Evolutionary conservation across 2,797 vertebrate genomes (phyloP).

Genomic region (Paramormyrops hopkinsi): DNA sequence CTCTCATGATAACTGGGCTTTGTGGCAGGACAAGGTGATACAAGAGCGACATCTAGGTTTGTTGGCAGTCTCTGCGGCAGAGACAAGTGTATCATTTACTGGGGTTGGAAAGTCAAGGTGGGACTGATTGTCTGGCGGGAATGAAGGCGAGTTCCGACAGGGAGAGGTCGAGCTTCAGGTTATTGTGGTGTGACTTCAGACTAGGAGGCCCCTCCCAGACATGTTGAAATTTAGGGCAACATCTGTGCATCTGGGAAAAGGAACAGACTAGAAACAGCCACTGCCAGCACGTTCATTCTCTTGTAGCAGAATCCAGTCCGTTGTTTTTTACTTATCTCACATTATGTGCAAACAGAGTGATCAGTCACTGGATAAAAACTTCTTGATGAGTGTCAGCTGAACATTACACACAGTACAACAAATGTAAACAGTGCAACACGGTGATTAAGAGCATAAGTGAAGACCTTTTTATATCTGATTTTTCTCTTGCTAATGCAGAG

Average conservation of each 20-base stretch:
- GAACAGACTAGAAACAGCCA: neutral
- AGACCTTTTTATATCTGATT: neutral
- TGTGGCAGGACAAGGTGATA: neutral
- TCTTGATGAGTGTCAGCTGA: neutral
- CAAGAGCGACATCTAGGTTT: constrained; percentile 7
- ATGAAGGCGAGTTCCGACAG: neutral
- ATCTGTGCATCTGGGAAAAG: neutral
- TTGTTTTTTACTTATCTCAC: neutral
- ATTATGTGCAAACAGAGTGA: neutral
- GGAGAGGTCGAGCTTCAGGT: constrained; percentile 7
- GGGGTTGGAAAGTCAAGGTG: neutral
- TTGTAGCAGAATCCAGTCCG: neutral
- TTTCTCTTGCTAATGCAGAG: neutral
- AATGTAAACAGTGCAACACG: neutral
- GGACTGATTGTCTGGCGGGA: neutral
- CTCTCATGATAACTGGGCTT: neutral
- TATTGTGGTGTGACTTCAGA: neutral
- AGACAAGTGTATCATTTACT: constrained; percentile 5
- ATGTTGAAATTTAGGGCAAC: neutral
- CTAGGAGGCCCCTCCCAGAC: constrained; percentile 7
- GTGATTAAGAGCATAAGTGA: neutral
- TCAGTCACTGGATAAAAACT: neutral
- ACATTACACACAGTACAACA: neutral
- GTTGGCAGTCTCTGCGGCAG: neutral
- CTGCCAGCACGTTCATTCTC: neutral